Evolutionary conservation across 2,113 vertebrate species (phyloP), one percentile per base, ranked within the genome.

Genomic region (Ictalurus punctatus): DNA sequence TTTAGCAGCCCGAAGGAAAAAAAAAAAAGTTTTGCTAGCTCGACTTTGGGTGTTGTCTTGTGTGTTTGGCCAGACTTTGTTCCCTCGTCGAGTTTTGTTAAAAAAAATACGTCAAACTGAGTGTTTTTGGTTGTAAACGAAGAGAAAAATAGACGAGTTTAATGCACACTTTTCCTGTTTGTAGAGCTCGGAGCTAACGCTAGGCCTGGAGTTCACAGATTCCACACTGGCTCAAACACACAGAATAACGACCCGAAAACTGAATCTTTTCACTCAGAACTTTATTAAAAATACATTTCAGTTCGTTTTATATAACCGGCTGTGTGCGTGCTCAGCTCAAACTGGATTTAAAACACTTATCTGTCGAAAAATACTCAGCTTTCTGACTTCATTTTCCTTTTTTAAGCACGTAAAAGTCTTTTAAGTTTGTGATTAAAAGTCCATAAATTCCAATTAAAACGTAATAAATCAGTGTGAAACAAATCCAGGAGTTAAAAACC

Each of bases 11-110:
- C 14, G 16, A 3, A 3, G 14, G 13, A 19, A 5, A 5, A 6
- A 5, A 5, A 30, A 21, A 80, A 80, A 86, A 83, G 54, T 90
- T 90, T 86, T 65, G 37, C 83, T 76, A 25, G 6, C 67, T 63
- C 37, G 1, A 37, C 81, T 84, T 83, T 86, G 78, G 86, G 91
- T 93, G 90, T 92, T 88, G 88, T 5, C 79, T 63, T 83, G 44
- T 37, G 48, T 82, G 6, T 83, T 37, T 40, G 4, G 34, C 8
- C 21, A 40, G 0, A 17, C 4, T 83, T 86, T 69, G 27, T 7
- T 27, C 8, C 54, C 5, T 54, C 4, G 52, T 54, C 9, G 25
- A 54, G 13, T 30, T 21, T 4, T 8, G 13, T n/a, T n/a, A 2
- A 19, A 3, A 40, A 54, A 37, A 54, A 37, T 30, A n/a, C 19